phyloP scores from a whole-genome alignment of 2,797 vertebrate species.

The Muscicapa comitata region DNA sequence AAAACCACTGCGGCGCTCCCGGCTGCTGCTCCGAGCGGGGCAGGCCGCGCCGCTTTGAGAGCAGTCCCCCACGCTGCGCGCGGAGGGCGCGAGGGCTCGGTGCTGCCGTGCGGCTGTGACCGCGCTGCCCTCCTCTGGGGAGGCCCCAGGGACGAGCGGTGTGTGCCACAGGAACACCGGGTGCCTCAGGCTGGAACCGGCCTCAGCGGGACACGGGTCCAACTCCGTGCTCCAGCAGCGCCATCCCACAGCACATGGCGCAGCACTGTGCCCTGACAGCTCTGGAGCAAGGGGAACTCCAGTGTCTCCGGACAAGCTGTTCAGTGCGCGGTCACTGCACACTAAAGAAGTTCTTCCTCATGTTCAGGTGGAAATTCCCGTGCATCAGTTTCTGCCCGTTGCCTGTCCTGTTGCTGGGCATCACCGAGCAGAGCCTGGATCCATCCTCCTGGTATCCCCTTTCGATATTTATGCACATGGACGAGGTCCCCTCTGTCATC shows the following conservation, averaged over 20 bases:
- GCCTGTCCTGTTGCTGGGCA: not conserved
- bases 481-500: not conserved
- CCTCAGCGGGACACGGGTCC: not conserved
- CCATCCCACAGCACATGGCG: not conserved
- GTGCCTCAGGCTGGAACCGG: not conserved
- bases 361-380: not conserved
- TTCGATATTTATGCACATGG: not conserved
- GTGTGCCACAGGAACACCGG: not conserved
- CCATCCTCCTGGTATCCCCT: no score
- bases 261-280: not conserved
- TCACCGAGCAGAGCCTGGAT: no score
- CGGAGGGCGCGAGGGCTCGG: accelerated
- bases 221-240: not conserved
- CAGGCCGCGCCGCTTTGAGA: accelerated
- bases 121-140: not conserved
- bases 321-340: not conserved
- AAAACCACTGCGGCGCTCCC: no score
- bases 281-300: not conserved
- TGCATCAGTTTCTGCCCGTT: not conserved
- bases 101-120: accelerated
- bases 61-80: accelerated
- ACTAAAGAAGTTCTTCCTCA: not conserved
- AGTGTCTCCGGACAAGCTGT: not conserved
- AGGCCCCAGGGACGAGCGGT: not conserved
- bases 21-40: not conserved